Conservation (phyloP, 2,888 invertebrate genomes). For the Drosophila helvetica region DNA sequence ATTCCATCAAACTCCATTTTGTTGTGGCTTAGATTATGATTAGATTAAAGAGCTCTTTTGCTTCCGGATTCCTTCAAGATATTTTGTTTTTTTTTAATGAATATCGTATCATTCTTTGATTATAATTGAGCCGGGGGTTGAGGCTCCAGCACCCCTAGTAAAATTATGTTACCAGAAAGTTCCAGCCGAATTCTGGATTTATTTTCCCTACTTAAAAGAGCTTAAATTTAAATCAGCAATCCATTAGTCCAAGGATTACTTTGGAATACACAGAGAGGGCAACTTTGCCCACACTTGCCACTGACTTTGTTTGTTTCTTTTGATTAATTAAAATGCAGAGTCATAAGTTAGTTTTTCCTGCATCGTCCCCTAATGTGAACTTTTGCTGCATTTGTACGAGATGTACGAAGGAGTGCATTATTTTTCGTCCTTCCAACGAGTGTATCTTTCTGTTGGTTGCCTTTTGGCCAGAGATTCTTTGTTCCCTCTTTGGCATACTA, state of each 20-base stretch:
- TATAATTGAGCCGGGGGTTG: too few species aligned
- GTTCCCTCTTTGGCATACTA: constrained; percentile 19
- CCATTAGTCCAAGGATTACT: neutral
- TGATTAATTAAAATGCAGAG: constrained; percentile 35
- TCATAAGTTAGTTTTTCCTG: constrained; percentile 24
- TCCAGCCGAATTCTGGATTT: neutral
- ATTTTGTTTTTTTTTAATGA: too few species aligned
- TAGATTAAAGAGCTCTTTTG: too few species aligned
- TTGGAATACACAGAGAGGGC: too few species aligned
- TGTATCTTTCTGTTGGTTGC: too few species aligned
- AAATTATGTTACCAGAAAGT: too few species aligned
- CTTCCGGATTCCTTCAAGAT: too few species aligned
- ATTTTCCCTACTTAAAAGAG: neutral
- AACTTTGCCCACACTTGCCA: neutral
- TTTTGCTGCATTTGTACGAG: constrained; percentile 4
- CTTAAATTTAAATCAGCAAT: neutral
- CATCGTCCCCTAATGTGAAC: constrained; percentile 3
- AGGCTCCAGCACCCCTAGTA: too few species aligned
- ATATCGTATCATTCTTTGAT: too few species aligned
- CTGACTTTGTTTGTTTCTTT: neutral
- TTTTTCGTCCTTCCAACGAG: neutral
- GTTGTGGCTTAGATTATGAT: too few species aligned
- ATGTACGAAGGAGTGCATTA: constrained; percentile 26
- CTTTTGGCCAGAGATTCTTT: constrained; percentile 25
- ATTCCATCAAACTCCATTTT: too few species aligned